Evolutionary conservation across 2,888 invertebrate species (phyloP).

Genomic region (Seira sanloemensis): DNA sequence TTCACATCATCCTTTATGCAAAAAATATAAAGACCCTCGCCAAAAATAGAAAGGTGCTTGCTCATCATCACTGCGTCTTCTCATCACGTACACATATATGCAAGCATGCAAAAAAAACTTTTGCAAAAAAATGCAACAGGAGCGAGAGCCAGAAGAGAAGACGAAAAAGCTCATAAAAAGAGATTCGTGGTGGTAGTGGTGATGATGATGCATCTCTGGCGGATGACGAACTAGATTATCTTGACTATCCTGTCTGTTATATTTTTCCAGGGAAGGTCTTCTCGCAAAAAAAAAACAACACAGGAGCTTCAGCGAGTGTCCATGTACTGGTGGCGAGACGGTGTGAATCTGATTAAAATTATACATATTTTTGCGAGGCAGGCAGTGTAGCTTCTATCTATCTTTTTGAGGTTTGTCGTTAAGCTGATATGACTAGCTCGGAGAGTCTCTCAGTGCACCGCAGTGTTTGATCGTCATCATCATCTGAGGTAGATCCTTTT

Average conservation of each 20-base stretch:
- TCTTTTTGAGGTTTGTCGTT: background rate
- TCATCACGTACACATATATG: background rate
- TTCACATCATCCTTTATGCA: background rate
- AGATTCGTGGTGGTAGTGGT: background rate
- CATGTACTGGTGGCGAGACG: background rate
- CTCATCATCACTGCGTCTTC: background rate
- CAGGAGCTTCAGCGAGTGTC: background rate
- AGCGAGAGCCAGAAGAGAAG: background rate
- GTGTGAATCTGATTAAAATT: slow-evolving; percentile 3
- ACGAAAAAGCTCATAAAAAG: background rate
- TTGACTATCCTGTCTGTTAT: background rate
- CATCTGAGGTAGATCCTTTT: slow-evolving; percentile 1
- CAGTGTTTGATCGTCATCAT: background rate
- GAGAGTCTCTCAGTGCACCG: background rate
- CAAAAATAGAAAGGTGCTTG: background rate
- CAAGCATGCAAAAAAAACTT: background rate
- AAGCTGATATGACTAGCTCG: background rate
- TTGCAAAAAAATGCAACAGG: background rate
- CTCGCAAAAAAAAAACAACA: background rate
- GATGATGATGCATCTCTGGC: slow-evolving; percentile 4
- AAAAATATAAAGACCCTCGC: background rate
- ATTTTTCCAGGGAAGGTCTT: background rate
- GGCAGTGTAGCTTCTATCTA: background rate
- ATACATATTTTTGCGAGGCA: background rate
- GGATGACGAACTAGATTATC: slow-evolving; percentile 4